Percentiles rank a stretch among this genome's conserved stretches.
Conservation (phyloP, 2,888 invertebrate species). For the Hypomecis punctinalis region DNA sequence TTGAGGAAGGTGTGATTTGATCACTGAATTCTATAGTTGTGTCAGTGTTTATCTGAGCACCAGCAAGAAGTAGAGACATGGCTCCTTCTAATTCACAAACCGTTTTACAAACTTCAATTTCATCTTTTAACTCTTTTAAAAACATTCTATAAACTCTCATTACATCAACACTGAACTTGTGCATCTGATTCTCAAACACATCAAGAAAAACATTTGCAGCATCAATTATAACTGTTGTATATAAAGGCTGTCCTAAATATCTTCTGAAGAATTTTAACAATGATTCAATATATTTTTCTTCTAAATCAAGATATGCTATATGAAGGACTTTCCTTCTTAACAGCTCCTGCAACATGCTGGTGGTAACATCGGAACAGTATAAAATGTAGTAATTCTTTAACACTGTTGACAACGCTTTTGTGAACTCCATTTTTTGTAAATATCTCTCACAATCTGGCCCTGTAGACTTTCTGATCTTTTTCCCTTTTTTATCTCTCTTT, state of each 20-base stretch:
- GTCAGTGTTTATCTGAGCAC: constrained; percentile 80
- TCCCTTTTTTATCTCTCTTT: neutral
- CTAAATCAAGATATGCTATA: constrained; percentile 90
- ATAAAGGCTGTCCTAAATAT: constrained; percentile 89
- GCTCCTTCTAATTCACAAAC: constrained; percentile 89
- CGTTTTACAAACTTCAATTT: constrained; percentile 87
- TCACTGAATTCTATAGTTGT: constrained; percentile 66
- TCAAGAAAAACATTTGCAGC: constrained; percentile 91
- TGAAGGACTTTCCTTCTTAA: constrained; percentile 92
- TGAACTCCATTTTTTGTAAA: constrained; percentile 92
- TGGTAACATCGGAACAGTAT: constrained; percentile 90
- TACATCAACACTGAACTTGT: constrained; percentile 86
- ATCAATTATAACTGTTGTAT: constrained; percentile 90
- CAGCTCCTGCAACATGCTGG: constrained; percentile 93
- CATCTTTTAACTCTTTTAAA: constrained; percentile 86
- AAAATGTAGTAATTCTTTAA: constrained; percentile 85
- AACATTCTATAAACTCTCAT: constrained; percentile 86
- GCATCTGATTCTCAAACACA: constrained; percentile 88
- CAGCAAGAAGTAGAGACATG: constrained; percentile 87
- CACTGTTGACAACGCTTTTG: constrained; percentile 91
- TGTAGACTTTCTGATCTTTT: constrained; percentile 46
- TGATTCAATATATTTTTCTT: constrained; percentile 86
- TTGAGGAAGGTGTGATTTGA: constrained; percentile 65
- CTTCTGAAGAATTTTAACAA: constrained; percentile 91
- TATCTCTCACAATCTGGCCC: constrained; percentile 87